Evolutionary conservation across 1,140 invertebrate genomes (phyloP), one percentile per base, ranked within the genome.

Genomic region (Pogonus chalceus): DNA sequence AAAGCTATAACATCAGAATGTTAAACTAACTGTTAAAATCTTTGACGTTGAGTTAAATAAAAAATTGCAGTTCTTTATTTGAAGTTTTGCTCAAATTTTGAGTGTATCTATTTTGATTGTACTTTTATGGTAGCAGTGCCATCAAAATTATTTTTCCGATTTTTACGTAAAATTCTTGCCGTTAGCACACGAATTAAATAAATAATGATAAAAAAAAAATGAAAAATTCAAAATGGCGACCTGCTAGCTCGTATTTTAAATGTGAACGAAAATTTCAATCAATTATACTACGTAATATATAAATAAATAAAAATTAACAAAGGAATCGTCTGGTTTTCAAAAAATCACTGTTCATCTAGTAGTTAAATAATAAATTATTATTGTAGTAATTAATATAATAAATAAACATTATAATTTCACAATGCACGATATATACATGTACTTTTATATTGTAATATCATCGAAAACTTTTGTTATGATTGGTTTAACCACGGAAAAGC

Each of bases 241-340:
- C 4, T 31, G 14, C 14, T 31, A 7, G 4, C 14, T 31, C 26
- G 4, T 7, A 31, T 31, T 7, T 7, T 31, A 4, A 18, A 16
- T 43, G 37, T 43, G 37, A 43, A 43, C 37, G 37, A 43, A 43
- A n/a, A 10, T 43, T 18, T 43, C 37, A 43, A 43, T 43, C 37
- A 43, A 43, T 43, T 43, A 43, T 43, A n/a, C n/a, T n/a, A n/a
- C 37, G 26, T 43, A 43, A 10, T 43, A 16, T 43, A 43, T 4
- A 18, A 43, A 43, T 9, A 18, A 43, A 12, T 9, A 43, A 7
- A 43, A n/a, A n/a, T n/a, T n/a, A n/a, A n/a, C n/a, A n/a, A n/a
- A 43, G 37, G 37, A 43, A 43, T 43, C 37, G 37, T 43, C 18
- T 43, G 37, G 7, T 43, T 9, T 10, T 43, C 18, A 43, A 4